These are phyloP conservation scores for Campaea margaritaria DNA, from an alignment of 2,888 invertebrate genomes.

Conservation along the genomic window DNA sequence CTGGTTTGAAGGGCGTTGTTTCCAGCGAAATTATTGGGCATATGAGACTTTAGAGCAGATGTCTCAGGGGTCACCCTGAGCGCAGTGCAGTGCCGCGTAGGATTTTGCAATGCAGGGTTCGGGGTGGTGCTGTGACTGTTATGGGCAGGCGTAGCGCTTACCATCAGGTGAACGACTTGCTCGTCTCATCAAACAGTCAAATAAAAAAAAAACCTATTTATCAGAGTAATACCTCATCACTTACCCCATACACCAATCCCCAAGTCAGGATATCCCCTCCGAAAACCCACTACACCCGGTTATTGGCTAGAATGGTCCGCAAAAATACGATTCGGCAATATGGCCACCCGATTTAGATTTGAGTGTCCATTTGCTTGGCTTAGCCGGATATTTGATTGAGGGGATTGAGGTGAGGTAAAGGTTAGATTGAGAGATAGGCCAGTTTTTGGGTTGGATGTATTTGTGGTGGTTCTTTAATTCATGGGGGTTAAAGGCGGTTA, in stretches of 20 bases:
- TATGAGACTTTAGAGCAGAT: too few species aligned
- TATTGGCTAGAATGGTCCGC: slow-evolving; percentile 66
- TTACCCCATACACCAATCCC: slow-evolving; percentile 36
- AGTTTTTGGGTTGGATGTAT: background rate
- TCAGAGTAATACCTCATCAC: slow-evolving; percentile 14
- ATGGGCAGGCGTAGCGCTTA: too few species aligned
- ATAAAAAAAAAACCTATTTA: background rate
- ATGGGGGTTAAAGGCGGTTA: background rate
- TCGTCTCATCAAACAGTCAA: too few species aligned
- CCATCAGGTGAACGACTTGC: too few species aligned
- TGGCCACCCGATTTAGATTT: slow-evolving; percentile 67
- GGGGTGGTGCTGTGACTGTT: too few species aligned
- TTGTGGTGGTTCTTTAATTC: background rate
- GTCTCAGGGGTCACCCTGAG: too few species aligned
- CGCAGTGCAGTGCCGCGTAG: too few species aligned
- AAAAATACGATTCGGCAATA: slow-evolving; percentile 68
- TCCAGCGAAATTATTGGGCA: too few species aligned
- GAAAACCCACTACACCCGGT: slow-evolving; percentile 62
- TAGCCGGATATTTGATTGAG: slow-evolving; percentile 59
- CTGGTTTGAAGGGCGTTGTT: too few species aligned
- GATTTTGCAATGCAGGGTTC: too few species aligned
- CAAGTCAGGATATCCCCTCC: slow-evolving; percentile 53
- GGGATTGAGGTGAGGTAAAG: slow-evolving; percentile 38
- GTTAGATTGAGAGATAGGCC: slow-evolving; percentile 28
- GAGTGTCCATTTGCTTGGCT: slow-evolving; percentile 62